Evolutionary conservation across 2,888 invertebrate species (phyloP), one percentile per base, ranked within the genome.

Genomic region (Cerastis rubricosa): DNA sequence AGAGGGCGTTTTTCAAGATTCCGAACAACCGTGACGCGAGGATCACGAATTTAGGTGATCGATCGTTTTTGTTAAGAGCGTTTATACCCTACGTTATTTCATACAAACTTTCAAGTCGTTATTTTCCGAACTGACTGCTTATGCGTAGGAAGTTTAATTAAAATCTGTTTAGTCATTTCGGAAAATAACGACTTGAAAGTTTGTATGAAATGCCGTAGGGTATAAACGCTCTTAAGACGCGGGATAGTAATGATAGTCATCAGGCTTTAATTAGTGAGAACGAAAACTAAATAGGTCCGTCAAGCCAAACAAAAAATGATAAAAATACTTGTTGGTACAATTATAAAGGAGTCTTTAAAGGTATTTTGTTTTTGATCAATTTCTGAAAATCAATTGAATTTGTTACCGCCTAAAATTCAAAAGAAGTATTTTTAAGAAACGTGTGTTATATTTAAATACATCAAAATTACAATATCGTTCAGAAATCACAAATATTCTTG

Each of bases 391-490:
- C 19, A 40, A 40, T 69, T 25, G 19, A 43, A 43, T 43, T 29
- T 57, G 2, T 2, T 43, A 69, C 19, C 19, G 25, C 2, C 8
- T 14, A 59, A n/a, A 14, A 17, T 22, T 45, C n/a, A 25, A 47
- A 40, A 49, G 1, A 51, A 22, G 14, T 64, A 22, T 68, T 73
- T 14, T 22, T 19, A 25, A 74, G 22, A 22, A 25, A 19, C 22
- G 45, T 47, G 35, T 22, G n/a, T 47, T 9, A 22, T 17, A n/a
- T 19, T 17, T 61, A 61, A 61, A 61, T 47, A 45, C 25, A 61
- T 76, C 40, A 40, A 82, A 66, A 61, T 45, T 6, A 47, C 8
- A 51, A 45, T 12, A 66, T 51, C 2, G 35, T 49, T 75, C 17
- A 57, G 2, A 43, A 54, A 57, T 66, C 2, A 19, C n/a, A 61